These are phyloP conservation scores for Tragopan temminckii DNA, from an alignment of 2,797 vertebrate species.

Conservation along the genomic window DNA sequence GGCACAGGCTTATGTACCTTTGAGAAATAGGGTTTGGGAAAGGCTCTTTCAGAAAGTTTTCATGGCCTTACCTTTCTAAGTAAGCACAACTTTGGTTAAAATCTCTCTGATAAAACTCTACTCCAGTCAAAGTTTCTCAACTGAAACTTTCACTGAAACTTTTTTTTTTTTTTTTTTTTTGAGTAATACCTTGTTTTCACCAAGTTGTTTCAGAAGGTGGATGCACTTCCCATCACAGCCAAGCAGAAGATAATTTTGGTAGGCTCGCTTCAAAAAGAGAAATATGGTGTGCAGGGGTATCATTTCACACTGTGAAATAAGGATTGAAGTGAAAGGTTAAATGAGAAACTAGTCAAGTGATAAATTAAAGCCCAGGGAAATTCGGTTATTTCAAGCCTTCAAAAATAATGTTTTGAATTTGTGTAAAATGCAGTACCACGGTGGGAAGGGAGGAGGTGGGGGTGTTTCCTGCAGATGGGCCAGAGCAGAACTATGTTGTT, in stretches of 20 bases:
- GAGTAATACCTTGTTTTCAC: conserved; percentile 24
- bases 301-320: conserved; percentile 65
- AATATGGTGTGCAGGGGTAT: conserved; percentile 54
- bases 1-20: background rate
- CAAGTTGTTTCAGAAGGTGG: conserved; percentile 45
- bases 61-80: background rate
- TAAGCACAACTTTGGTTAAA: background rate
- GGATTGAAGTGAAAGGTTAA: conserved; percentile 70
- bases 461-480: background rate
- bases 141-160: background rate
- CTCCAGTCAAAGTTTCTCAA: conserved; percentile 32
- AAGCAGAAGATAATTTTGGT: conserved; percentile 61
- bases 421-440: background rate
- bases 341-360: conserved; percentile 73
- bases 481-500: background rate
- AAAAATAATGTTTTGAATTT: conserved; percentile 60
- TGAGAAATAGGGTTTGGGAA: background rate
- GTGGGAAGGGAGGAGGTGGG: background rate
- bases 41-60: conserved; percentile 22
- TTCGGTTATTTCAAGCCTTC: conserved; percentile 62
- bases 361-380: conserved; percentile 75
- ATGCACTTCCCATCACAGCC: conserved; percentile 38
- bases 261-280: conserved; percentile 44
- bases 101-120: background rate
- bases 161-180: background rate